Conservation (phyloP, 2,113 vertebrate species). For the Tautogolabrus adspersus region DNA sequence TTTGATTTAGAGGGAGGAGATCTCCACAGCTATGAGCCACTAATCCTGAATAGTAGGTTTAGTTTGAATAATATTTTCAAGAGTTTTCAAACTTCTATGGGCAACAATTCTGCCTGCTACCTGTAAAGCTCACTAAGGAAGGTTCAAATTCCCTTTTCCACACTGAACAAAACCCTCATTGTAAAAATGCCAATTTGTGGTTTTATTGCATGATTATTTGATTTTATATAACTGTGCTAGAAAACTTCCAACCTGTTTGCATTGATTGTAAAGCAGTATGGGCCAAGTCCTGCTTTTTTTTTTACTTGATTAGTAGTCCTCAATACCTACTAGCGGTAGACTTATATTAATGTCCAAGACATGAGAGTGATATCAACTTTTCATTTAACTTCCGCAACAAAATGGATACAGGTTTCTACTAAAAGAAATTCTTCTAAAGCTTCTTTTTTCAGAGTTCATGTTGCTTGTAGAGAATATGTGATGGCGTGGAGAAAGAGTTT, state of each 20-base stretch:
- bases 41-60: too few species aligned
- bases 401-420: neutral
- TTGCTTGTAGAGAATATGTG: neutral
- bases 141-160: too few species aligned
- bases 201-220: neutral
- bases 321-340: neutral
- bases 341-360: neutral
- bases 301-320: too few species aligned
- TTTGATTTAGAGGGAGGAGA: neutral
- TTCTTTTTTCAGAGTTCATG: neutral
- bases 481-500: conserved; percentile 31
- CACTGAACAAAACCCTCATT: too few species aligned
- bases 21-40: neutral
- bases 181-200: neutral
- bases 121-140: neutral
- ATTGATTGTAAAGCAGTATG: too few species aligned
- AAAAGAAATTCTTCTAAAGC: neutral
- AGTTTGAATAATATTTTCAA: too few species aligned
- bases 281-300: too few species aligned
- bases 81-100: too few species aligned
- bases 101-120: neutral
- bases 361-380: too few species aligned
- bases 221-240: too few species aligned
- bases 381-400: neutral
- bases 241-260: too few species aligned